Evolutionary conservation across 2,888 invertebrate genomes (phyloP).

Genomic region (Hypomecis punctinalis): DNA sequence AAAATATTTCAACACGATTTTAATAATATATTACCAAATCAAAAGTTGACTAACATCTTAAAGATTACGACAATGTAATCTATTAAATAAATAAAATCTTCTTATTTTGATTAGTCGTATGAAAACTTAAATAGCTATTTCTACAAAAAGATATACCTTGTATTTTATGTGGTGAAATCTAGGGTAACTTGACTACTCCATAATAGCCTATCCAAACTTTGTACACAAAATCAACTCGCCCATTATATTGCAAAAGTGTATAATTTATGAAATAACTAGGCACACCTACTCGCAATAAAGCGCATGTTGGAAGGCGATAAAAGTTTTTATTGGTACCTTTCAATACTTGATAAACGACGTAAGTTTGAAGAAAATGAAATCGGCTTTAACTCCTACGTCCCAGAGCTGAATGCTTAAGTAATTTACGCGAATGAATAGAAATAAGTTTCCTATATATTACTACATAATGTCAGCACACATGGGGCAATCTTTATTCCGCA

Average conservation of each 20-base stretch:
- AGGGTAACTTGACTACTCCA: not conserved
- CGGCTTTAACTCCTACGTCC: conserved; percentile 51
- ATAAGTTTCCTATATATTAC: conserved; percentile 67
- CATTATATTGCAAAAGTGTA: conserved; percentile 23
- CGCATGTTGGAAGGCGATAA: conserved; percentile 36
- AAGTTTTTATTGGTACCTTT: conserved; percentile 44
- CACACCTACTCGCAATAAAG: conserved; percentile 39
- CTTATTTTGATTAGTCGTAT: too few species aligned
- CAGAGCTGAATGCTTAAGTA: conserved; percentile 60
- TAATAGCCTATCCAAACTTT: conserved; percentile 1
- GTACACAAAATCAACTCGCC: conserved; percentile 11
- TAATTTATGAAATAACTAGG: conserved; percentile 35
- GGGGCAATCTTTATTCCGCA: conserved; percentile 73
- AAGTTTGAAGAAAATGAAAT: conserved; percentile 60
- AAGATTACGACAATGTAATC: too few species aligned
- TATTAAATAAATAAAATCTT: too few species aligned
- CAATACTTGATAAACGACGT: conserved; percentile 49
- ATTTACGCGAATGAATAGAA: conserved; percentile 64
- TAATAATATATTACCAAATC: too few species aligned
- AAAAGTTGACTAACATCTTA: too few species aligned
- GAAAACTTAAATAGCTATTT: too few species aligned
- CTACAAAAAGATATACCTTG: too few species aligned
- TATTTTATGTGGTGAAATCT: not conserved
- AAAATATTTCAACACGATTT: too few species aligned
- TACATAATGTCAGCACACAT: conserved; percentile 68